These are phyloP conservation scores for Phainopepla nitens DNA, from an alignment of 2,113 vertebrate genomes.

Conservation along the genomic window DNA sequence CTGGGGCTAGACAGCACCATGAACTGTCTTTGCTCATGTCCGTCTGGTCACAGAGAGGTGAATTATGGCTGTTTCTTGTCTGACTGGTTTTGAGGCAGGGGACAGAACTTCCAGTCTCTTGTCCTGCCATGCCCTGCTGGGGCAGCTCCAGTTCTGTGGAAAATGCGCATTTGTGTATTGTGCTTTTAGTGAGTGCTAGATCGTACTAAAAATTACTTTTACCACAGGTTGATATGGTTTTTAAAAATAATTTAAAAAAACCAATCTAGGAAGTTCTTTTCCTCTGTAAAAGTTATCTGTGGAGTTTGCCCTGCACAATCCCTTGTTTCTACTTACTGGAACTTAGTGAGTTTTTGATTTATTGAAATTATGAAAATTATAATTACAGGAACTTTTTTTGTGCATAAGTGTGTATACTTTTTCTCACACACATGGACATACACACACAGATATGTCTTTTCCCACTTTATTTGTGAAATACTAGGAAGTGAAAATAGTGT, in stretches of 20 bases:
- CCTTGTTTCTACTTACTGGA: background rate
- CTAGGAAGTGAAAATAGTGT: conserved; percentile 21
- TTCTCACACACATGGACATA: background rate
- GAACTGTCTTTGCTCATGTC: background rate
- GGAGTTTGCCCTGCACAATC: background rate
- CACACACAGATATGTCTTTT: background rate
- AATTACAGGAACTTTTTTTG: background rate
- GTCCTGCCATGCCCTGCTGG: background rate
- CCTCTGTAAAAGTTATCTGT: background rate
- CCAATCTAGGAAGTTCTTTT: background rate
- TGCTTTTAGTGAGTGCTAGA: background rate
- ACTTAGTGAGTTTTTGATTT: background rate
- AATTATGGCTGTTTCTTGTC: background rate
- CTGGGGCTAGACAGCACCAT: background rate
- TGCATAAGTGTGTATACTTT: background rate
- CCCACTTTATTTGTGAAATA: conserved; percentile 9
- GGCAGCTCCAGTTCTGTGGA: background rate
- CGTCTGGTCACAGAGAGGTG: background rate
- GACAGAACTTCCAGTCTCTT: background rate
- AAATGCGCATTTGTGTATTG: background rate
- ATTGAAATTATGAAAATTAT: background rate
- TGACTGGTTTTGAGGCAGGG: background rate
- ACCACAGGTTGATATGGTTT: background rate
- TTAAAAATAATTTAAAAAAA: background rate
- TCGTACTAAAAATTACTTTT: background rate